These are phyloP conservation scores for Tenthredo scrophulariae DNA, from an alignment of 2,888 invertebrate species.

Conservation along the genomic window DNA sequence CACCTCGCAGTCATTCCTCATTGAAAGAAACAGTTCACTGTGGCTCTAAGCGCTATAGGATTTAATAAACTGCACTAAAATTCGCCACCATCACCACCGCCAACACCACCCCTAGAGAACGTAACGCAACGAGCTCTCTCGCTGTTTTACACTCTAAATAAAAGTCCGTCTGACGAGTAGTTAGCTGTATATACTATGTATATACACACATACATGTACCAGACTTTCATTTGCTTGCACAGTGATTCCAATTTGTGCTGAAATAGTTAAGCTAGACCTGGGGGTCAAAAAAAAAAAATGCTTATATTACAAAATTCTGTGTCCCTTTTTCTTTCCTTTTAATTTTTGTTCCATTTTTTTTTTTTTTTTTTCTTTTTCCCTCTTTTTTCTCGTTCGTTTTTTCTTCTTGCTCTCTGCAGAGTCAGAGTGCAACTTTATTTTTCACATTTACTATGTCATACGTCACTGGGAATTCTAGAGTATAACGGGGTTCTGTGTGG, in stretches of 20 bases:
- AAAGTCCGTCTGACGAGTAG: constrained; percentile 17
- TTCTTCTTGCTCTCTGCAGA: neutral
- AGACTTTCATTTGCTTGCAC: constrained; percentile 6
- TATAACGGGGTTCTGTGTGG: constrained; percentile 12
- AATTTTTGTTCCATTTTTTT: neutral
- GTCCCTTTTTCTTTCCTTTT: neutral
- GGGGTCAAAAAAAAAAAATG: neutral
- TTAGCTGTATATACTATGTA: neutral
- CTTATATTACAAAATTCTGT: neutral
- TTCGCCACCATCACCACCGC: neutral
- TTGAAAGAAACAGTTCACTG: constrained; percentile 17
- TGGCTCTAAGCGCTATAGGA: neutral
- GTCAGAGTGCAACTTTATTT: constrained; percentile 1
- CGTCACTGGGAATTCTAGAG: constrained; percentile 37
- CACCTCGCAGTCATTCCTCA: neutral
- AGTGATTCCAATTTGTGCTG: constrained; percentile 12
- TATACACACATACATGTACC: neutral
- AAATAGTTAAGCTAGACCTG: neutral
- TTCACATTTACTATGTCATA: neutral
- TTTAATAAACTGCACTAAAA: neutral
- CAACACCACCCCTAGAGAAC: neutral
- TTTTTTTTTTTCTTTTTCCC: neutral
- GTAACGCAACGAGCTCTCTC: neutral
- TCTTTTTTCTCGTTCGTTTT: neutral
- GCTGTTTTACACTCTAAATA: constrained; percentile 2